Base-by-base conservation (phyloP, 1,140 invertebrate species). In the Diorhabda carinulata region DNA sequence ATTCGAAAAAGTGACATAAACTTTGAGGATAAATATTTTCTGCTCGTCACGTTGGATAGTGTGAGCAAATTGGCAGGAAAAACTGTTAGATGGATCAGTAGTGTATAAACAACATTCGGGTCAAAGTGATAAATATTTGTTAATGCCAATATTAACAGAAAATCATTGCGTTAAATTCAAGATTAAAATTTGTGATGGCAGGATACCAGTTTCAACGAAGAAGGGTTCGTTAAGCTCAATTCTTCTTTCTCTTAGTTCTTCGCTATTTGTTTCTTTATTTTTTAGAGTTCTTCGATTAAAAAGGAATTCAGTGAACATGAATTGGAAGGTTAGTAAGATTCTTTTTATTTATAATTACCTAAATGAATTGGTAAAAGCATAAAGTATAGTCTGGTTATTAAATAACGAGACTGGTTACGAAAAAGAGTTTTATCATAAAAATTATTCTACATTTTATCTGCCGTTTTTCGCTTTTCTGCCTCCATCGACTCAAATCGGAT, bases 261-360 rank as follows among this genome's bases (percentile, higher is more conserved):
- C 25, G 25, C 25, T 25, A n/a, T 5, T 57, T 8, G 5, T 58
- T 25, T 63, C 64, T 64, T 61, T 65, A 56, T 61, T n/a, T 76
- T 76, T 43, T 64, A 78, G 77, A 77, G 75, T 72, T 76, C 74
- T 70, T 76, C 74, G n/a, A 77, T 76, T 45, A 77, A 75, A 66
- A 77, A 77, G 43, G 73, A 77, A 67, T 79, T 79, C 66, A 77
- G 65, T 10, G 77, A 79, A 67, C 77, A 77, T 57, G 78, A 79
- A 72, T 68, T 79, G n/a, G 69, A 77, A 77, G 78, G 78, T 79
- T 72, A 62, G 72, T 69, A 66, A 44, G 57, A 62, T 70, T 72
- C 8, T 57, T 66, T 43, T 64, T 8, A 47, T 62, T 70, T 40
- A n/a, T 66, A 2, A 43, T 52, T 58, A 25, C 64, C 45, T 9